Conservation (phyloP, 2,888 invertebrate species). For the Sinohyriopsis cumingii region DNA sequence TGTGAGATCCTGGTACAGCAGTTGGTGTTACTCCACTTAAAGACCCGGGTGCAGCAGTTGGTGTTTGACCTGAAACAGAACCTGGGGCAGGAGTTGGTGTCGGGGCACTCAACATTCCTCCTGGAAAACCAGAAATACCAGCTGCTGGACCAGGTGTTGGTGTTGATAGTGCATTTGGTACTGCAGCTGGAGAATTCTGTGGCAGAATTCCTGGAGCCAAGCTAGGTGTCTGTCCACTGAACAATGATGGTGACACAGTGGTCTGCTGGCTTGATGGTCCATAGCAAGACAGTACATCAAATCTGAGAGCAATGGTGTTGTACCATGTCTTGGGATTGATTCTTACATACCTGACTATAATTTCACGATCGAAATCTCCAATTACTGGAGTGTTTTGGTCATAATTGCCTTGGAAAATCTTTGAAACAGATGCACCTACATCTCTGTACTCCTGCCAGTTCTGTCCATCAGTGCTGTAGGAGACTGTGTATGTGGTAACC, state of each 20-base stretch:
- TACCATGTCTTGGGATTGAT: conserved; percentile 55
- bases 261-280: conserved; percentile 14
- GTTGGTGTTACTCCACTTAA: conserved; percentile 19
- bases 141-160: conserved; percentile 18
- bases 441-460: conserved; percentile 40
- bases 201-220: background rate
- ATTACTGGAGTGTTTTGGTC: conserved; percentile 40
- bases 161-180: background rate
- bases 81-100: conserved; percentile 26
- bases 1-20: conserved; percentile 8
- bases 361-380: conserved; percentile 46
- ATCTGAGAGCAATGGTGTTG: conserved; percentile 47
- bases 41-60: conserved; percentile 12
- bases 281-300: conserved; percentile 56
- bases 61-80: conserved; percentile 7
- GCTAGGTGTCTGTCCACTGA: background rate
- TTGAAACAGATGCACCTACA: conserved; percentile 27
- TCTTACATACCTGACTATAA: conserved; percentile 47
- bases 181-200: background rate
- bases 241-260: conserved; percentile 11
- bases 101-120: conserved; percentile 4
- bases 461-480: conserved; percentile 50
- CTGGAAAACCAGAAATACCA: too few relatives aligned
- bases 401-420: conserved; percentile 45
- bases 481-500: conserved; percentile 46